phyloP scores from a whole-genome alignment of 1,140 invertebrate genomes.

The honey bee (Apis mellifera) region Amel_HAv3.1 CM009938.2:9407001-9407500 shows the following conservation, averaged over 20 bases:
- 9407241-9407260: slow-evolving; percentile 36
- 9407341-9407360: not conserved
- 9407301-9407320: slow-evolving; percentile 8
- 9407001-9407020: slow-evolving; percentile 1
- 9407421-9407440: too few species aligned
- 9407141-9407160: not conserved
- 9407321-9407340: slow-evolving; percentile 21
- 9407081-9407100: not conserved
- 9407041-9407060: too few species aligned
- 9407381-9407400: too few species aligned
- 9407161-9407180: slow-evolving; percentile 17
- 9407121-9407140: slow-evolving; percentile 1
- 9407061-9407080: not conserved
- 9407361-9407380: not conserved
- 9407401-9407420: too few species aligned
- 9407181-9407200: slow-evolving; percentile 15
- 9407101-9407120: not conserved
- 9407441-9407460: too few species aligned
- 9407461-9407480: too few species aligned
- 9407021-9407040: not conserved
- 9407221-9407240: slow-evolving; percentile 4
- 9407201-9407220: slow-evolving; percentile 14
- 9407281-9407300: not conserved
- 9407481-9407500: too few species aligned
- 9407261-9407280: slow-evolving; percentile 10